Conservation (phyloP, 2,113 vertebrate genomes). For the Stomatorhinus ivindoensis region DNA sequence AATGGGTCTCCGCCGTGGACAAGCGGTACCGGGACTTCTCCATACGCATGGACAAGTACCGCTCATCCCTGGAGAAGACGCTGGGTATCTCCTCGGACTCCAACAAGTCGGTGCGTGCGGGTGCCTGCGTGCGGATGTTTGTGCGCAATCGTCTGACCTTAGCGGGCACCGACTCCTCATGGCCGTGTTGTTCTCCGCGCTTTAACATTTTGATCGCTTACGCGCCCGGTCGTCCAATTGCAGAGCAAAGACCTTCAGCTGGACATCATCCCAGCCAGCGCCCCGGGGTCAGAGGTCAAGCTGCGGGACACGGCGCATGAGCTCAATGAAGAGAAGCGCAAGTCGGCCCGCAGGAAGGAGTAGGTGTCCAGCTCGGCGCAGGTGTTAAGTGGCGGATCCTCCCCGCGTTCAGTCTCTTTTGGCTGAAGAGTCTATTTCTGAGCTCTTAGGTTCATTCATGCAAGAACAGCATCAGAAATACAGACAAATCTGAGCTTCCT, state of each 20-base stretch:
- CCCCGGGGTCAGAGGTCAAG: slow-evolving; percentile 93
- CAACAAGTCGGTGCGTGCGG: slow-evolving; percentile 76
- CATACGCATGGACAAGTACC: slow-evolving; percentile 97
- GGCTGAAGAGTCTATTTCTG: not conserved
- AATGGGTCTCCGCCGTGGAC: slow-evolving; percentile 95
- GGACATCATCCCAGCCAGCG: slow-evolving; percentile 90
- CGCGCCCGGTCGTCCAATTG: slow-evolving; percentile 25
- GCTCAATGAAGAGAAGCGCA: slow-evolving; percentile 93
- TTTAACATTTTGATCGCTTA: not conserved
- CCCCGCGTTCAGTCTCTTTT: not conserved
- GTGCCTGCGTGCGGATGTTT: slow-evolving; percentile 22
- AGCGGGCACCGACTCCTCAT: not conserved
- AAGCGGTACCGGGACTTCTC: slow-evolving; percentile 98
- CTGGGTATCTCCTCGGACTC: slow-evolving; percentile 93
- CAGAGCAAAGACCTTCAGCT: slow-evolving; percentile 96
- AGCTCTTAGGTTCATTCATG: not conserved
- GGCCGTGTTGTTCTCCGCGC: not conserved
- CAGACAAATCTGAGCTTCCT: not conserved
- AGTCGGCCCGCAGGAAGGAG: slow-evolving; percentile 97
- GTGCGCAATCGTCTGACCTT: not conserved
- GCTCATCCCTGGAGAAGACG: slow-evolving; percentile 90
- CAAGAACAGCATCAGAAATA: not conserved
- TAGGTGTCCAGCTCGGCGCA: slow-evolving; percentile 46
- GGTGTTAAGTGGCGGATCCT: not conserved
- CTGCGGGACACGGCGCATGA: slow-evolving; percentile 90